Evolutionary conservation across 35 echinoderm and acorn worm genomes (phyloP).

Genomic region (Holothuria glaberrima): DNA sequence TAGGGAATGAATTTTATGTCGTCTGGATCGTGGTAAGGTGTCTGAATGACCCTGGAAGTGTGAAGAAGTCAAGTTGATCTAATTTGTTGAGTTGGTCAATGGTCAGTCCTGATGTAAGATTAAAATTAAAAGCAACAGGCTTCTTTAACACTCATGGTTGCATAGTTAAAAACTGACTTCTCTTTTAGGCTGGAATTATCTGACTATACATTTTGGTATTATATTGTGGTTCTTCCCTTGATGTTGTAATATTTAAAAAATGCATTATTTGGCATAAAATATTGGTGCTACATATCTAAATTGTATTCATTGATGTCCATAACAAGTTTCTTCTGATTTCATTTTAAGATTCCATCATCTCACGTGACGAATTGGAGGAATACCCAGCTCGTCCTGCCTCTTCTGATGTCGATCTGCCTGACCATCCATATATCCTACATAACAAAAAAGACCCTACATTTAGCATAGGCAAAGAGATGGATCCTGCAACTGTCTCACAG

Average conservation of each 20-base stretch:
- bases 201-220: not conserved
- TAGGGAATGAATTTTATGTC: too few relatives aligned
- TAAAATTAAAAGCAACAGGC: too few relatives aligned
- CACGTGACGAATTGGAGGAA: constrained; percentile 6
- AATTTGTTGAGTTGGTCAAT: too few relatives aligned
- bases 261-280: not conserved
- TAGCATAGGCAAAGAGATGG: not conserved
- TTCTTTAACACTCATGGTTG: too few relatives aligned
- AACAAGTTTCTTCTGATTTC: not conserved
- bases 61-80: too few relatives aligned
- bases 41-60: too few relatives aligned
- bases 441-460: too few relatives aligned
- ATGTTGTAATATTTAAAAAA: not conserved
- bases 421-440: not conserved
- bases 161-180: too few relatives aligned
- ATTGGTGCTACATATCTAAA: not conserved
- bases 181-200: too few relatives aligned
- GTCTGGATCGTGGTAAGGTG: too few relatives aligned
- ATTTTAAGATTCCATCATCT: not conserved
- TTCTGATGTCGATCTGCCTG: not conserved
- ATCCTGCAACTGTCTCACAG: not conserved
- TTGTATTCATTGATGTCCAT: not conserved
- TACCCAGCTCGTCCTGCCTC: constrained; percentile 12
- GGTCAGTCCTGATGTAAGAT: too few relatives aligned
- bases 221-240: too few relatives aligned